A percentile compares a stretch with the other conserved stretches of the same genome.
Conservation (phyloP, 2,888 invertebrate species). For the Drosophila nigricruria region DNA sequence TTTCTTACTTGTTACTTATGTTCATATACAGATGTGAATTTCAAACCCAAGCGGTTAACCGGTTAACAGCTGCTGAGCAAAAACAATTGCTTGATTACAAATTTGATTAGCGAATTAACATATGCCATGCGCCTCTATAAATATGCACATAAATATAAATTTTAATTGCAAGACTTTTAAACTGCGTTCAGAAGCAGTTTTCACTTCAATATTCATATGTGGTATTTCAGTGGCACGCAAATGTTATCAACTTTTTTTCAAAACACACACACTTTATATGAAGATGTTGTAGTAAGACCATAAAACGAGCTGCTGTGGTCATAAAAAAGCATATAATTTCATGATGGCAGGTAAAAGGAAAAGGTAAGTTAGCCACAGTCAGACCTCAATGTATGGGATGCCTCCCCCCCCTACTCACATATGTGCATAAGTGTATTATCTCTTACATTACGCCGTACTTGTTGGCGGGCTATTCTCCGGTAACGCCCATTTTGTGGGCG, state of each 20-base stretch:
- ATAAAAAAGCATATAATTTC: constrained; percentile 44
- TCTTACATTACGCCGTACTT: constrained; percentile 30
- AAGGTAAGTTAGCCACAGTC: constrained; percentile 29
- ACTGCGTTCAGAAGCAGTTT: constrained; percentile 1
- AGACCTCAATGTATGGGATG: constrained; percentile 29
- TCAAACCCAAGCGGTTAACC: constrained; percentile 1
- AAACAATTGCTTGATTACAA: neutral
- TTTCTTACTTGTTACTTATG: too few relatives aligned
- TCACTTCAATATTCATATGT: neutral
- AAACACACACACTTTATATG: constrained; percentile 19
- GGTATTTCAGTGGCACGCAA: neutral
- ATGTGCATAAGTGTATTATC: constrained; percentile 24
- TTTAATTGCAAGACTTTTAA: neutral
- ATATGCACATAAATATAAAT: neutral
- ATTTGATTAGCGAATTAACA: neutral
- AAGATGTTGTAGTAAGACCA: constrained; percentile 28
- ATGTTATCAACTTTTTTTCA: constrained; percentile 10
- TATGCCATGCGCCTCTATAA: neutral
- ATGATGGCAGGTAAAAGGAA: constrained; percentile 13
- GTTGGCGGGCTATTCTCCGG: constrained; percentile 14
- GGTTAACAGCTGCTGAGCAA: neutral
- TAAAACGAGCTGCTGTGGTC: constrained; percentile 40
- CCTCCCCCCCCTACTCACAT: neutral
- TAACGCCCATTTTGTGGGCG: neutral
- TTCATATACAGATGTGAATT: too few relatives aligned